Conservation (phyloP, 1,140 invertebrate genomes). For the Triops cancriformis region DNA sequence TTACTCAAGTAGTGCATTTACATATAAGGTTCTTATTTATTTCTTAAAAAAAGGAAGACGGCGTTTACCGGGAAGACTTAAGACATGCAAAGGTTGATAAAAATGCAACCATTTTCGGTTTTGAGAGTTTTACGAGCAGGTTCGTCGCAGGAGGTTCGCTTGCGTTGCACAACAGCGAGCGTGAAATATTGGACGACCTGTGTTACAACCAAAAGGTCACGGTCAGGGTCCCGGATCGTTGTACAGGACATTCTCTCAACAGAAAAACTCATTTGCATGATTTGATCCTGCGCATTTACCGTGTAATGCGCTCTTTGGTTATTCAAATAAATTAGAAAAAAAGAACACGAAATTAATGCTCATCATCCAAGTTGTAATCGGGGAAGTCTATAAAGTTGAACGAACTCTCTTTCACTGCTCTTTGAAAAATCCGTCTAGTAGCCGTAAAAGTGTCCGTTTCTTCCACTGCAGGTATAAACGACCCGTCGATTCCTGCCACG, state of each 20-base stretch:
- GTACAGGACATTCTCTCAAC: neutral
- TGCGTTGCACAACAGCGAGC: neutral
- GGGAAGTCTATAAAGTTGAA: neutral
- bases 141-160: conserved; percentile 3
- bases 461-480: neutral
- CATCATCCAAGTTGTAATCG: neutral
- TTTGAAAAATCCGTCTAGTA: neutral
- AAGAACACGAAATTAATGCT: neutral
- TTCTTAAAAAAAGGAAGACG: neutral
- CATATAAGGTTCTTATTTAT: neutral
- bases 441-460: neutral
- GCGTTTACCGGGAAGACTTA: neutral
- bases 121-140: conserved; percentile 8
- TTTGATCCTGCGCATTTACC: neutral
- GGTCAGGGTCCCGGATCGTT: neutral
- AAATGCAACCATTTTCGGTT: conserved; percentile 9
- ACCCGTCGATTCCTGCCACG: neutral
- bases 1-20: neutral
- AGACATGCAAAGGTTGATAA: neutral
- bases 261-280: neutral
- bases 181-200: conserved; percentile 13
- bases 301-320: neutral
- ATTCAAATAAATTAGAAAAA: neutral
- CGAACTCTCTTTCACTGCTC: neutral
- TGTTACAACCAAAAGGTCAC: conserved; percentile 3